Base-by-base conservation (phyloP, 2,888 invertebrate genomes). In the Chromoteleia sp. region DNA sequence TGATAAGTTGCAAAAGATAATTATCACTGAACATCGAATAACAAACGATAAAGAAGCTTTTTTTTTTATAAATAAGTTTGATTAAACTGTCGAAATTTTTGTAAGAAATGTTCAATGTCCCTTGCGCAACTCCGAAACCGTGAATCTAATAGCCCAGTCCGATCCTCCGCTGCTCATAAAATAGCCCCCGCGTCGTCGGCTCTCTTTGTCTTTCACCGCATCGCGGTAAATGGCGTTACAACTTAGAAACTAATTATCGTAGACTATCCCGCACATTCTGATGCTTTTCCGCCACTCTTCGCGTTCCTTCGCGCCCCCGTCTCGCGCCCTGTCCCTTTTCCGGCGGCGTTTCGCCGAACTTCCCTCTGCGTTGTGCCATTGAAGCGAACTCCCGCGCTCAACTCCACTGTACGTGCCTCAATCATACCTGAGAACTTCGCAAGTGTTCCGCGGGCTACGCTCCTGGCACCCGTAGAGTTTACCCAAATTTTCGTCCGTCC, bases 161-260 rank as follows among this genome's bases (percentile, higher is more conserved):
- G 25, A 25, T 1, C 10, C 43, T 8, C 43, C 17, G 15, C 39
- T 25, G 17, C 36, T 65, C 65, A 56, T 71, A 65, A 73, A 73
- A 61, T 63, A 6, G 10, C 30, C 39, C 41, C 41, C 43, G 2
- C 29, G 39, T 12, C 19, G 25, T 30, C 39, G 36, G 10, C 54
- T 43, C 59, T 65, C 74, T 63, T 65, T 65, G 63, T 56, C 65
- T 63, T 65, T 43, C 52, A 59, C 63, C 61, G 63, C 39, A 56
- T 56, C 77, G 43, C 45, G 67, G 68, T 81, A 59, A 77, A 73
- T 75, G 74, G 21, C 68, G 63, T 67, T 81, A 61, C 70, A 77
- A 81, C 79, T 81, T 80, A 76, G 79, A 81, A 83, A 80, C 79
- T 79, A 79, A 83, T 83, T 83, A 83, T 77, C 70, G 83, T 58